phyloP scores from a whole-genome alignment of 2,888 invertebrate genomes.

The Crematogaster levior region DNA sequence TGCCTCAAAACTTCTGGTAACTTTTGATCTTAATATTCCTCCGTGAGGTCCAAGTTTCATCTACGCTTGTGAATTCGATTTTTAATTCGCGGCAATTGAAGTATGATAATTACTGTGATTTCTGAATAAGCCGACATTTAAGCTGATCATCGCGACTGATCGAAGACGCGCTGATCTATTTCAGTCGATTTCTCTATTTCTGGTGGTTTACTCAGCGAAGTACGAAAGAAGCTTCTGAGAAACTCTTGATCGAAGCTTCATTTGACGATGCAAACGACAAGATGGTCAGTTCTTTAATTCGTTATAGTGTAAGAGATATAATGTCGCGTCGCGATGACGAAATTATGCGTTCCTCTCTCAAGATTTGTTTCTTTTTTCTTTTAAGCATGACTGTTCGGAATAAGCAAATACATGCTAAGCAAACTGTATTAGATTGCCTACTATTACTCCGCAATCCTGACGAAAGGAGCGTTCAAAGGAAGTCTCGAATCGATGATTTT shows the following conservation, averaged over 20 bases:
- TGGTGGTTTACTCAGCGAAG: background rate
- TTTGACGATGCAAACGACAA: background rate
- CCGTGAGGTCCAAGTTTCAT: background rate
- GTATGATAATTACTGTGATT: background rate
- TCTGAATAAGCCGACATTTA: background rate
- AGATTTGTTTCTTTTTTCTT: background rate
- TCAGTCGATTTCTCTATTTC: slow-evolving; percentile 13
- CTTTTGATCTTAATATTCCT: background rate
- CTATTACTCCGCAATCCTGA: background rate
- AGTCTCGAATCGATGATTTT: background rate
- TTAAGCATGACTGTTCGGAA: background rate
- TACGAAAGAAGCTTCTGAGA: background rate
- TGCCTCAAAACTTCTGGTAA: background rate
- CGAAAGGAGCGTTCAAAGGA: background rate
- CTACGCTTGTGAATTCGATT: background rate
- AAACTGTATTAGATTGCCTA: background rate
- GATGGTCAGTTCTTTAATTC: background rate
- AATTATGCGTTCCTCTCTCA: background rate
- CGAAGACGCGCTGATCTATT: slow-evolving; percentile 3
- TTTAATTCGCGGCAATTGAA: background rate
- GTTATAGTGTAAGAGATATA: background rate
- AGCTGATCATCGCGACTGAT: slow-evolving; percentile 15
- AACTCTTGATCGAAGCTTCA: background rate
- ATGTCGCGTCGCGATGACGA: background rate
- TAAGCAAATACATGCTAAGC: background rate